Percentiles rank a stretch among this genome's conserved stretches.
These are phyloP conservation scores for Siderastrea radians DNA, from an alignment of 92 coral and sea anemone genomes.

Conservation along the genomic window DNA sequence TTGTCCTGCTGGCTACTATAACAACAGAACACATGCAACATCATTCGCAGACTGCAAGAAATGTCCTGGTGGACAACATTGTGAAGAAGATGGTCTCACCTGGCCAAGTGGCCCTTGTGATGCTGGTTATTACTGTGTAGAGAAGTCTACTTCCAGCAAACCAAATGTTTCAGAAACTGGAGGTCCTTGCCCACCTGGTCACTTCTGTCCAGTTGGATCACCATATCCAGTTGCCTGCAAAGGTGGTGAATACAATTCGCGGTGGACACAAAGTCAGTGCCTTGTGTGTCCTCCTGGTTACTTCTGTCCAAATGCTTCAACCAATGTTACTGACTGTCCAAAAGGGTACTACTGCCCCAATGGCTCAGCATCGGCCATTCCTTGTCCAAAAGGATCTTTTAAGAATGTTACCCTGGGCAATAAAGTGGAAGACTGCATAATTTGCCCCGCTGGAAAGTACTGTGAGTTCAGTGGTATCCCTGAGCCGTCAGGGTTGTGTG, in stretches of 20 bases:
- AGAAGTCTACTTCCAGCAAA: slow-evolving; percentile 73
- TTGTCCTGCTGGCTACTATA: slow-evolving; percentile 94
- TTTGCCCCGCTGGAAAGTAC: slow-evolving; percentile 95
- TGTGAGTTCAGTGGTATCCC: slow-evolving; percentile 88
- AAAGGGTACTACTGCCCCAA: slow-evolving; percentile 93
- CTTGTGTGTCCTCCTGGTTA: slow-evolving; percentile 86
- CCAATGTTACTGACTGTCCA: slow-evolving; percentile 80
- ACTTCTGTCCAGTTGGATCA: slow-evolving; percentile 89
- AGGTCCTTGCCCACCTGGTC: slow-evolving; percentile 99
- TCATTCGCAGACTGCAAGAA: slow-evolving; percentile 70
- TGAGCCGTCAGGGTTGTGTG: slow-evolving; percentile 88
- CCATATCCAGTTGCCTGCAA: slow-evolving; percentile 86
- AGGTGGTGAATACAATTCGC: slow-evolving; percentile 91
- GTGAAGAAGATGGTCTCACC: slow-evolving; percentile 86
- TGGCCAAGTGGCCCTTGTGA: slow-evolving; percentile 96
- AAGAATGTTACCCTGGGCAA: slow-evolving; percentile 93
- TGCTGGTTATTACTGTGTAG: slow-evolving; percentile 91
- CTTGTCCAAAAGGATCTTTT: slow-evolving; percentile 96
- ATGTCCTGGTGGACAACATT: slow-evolving; percentile 92
- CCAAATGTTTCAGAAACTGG: slow-evolving; percentile 86
- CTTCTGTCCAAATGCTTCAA: slow-evolving; percentile 98
- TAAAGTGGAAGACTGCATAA: slow-evolving; percentile 81
- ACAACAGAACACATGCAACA: slow-evolving; percentile 83
- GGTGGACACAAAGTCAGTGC: slow-evolving; percentile 89
- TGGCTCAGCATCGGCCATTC: slow-evolving; percentile 76